Evolutionary conservation across 1,140 invertebrate genomes (phyloP).

Genomic region (Caenorhabditis tropicalis): DNA sequence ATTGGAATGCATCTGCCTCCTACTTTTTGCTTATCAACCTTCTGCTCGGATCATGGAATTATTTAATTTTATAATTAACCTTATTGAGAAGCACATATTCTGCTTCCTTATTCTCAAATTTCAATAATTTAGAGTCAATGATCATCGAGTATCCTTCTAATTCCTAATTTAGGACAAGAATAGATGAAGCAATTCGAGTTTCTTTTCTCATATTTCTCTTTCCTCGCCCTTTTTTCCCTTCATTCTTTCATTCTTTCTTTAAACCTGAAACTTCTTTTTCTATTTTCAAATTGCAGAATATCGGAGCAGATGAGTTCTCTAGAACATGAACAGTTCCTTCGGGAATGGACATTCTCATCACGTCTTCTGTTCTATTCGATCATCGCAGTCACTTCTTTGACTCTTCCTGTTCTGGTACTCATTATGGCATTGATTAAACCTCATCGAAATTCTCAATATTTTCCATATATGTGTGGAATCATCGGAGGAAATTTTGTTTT

Average conservation of each 20-base stretch:
- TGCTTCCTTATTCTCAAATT: slow-evolving; percentile 8
- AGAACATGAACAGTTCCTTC: slow-evolving; percentile 12
- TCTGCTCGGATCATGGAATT: not conserved
- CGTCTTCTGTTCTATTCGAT: slow-evolving; percentile 27
- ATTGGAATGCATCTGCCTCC: too few species aligned
- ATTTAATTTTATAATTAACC: not conserved
- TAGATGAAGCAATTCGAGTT: not conserved
- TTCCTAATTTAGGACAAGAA: slow-evolving; percentile 19
- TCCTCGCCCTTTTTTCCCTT: not conserved
- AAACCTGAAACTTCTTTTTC: not conserved
- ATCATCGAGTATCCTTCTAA: slow-evolving; percentile 5
- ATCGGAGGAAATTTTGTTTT: not conserved
- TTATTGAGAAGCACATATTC: not conserved
- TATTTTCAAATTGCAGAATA: not conserved
- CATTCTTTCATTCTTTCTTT: not conserved
- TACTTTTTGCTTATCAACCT: too few species aligned
- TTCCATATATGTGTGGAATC: slow-evolving; percentile 30
- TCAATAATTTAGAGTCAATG: slow-evolving; percentile 1
- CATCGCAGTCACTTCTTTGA: slow-evolving; percentile 17
- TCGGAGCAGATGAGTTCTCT: not conserved
- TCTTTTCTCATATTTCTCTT: slow-evolving; percentile 14
- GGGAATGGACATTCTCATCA: slow-evolving; percentile 1
- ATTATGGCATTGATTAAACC: slow-evolving; percentile 9
- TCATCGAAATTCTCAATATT: not conserved
- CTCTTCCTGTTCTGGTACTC: not conserved